Percentiles rank a stretch among this genome's conserved stretches.
Evolutionary conservation across 2,888 invertebrate species (phyloP).

Genomic region (Tachystola acroxantha): DNA sequence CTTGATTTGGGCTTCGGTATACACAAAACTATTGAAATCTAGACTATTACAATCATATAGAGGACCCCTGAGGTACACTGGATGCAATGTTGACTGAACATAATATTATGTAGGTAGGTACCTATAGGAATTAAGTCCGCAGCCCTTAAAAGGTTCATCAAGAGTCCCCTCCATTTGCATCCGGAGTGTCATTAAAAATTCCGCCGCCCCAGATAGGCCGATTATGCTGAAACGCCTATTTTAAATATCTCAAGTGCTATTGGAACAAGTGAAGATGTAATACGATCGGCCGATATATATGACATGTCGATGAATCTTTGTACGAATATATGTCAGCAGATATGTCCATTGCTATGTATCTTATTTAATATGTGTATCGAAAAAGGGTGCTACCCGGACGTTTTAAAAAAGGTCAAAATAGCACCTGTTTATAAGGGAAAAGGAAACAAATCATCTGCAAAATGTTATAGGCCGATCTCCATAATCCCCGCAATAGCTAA

Average conservation of each 20-base stretch:
- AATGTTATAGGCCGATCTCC: background rate
- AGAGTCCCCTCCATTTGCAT: conserved; percentile 42
- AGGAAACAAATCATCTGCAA: background rate
- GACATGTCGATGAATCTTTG: too few relatives aligned
- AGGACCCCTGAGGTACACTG: too few relatives aligned
- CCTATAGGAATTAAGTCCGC: background rate
- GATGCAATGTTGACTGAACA: too few relatives aligned
- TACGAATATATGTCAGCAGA: too few relatives aligned
- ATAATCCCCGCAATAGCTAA: background rate
- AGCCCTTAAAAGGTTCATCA: conserved; percentile 9
- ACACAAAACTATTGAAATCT: too few relatives aligned
- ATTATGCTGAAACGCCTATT: conserved; percentile 43
- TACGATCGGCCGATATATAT: conserved; percentile 5
- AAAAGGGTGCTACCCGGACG: background rate
- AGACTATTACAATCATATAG: too few relatives aligned
- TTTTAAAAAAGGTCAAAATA: background rate
- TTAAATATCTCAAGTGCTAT: conserved; percentile 28
- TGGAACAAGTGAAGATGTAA: conserved; percentile 19
- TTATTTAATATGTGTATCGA: too few relatives aligned
- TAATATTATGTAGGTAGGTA: too few relatives aligned
- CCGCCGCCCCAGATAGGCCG: conserved; percentile 35
- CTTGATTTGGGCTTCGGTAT: too few relatives aligned
- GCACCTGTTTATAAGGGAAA: background rate
- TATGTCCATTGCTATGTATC: too few relatives aligned
- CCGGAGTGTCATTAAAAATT: conserved; percentile 56